Conservation (phyloP, 2,113 vertebrate genomes). For the Apeltes quadracus region DNA sequence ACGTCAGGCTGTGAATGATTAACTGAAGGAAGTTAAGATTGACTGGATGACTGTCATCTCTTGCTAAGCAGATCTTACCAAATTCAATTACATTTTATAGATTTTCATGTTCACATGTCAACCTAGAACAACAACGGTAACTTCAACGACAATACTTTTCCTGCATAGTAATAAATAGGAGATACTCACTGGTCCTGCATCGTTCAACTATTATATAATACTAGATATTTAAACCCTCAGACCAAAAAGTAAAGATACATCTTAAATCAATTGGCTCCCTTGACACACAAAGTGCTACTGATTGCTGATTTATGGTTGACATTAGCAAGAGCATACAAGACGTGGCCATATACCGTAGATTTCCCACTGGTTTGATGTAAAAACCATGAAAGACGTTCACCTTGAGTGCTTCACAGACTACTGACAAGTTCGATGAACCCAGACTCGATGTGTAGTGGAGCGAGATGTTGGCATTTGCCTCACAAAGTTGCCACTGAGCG, state of each 20-base stretch:
- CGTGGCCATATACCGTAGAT: not conserved
- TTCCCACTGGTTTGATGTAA: not conserved
- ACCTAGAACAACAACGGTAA: not conserved
- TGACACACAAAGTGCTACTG: not conserved
- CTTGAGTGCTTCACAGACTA: not conserved
- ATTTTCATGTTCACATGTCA: not conserved
- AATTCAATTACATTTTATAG: not conserved
- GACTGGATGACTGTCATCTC: not conserved
- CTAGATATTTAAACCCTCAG: not conserved
- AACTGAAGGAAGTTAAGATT: constrained; percentile 6
- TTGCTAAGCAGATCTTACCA: not conserved
- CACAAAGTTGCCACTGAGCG: not conserved
- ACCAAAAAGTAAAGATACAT: not conserved
- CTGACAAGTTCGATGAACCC: not conserved
- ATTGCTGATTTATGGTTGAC: not conserved
- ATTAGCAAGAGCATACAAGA: not conserved
- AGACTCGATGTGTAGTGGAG: not conserved
- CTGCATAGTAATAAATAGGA: not conserved
- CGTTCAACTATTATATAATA: not conserved
- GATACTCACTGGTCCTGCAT: not conserved
- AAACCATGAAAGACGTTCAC: not conserved
- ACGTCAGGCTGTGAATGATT: constrained; percentile 22
- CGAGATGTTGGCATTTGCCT: not conserved
- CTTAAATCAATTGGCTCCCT: not conserved
- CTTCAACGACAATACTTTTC: not conserved